Conservation (phyloP, 2,888 invertebrate species). For the Phaonia tiefii region DNA sequence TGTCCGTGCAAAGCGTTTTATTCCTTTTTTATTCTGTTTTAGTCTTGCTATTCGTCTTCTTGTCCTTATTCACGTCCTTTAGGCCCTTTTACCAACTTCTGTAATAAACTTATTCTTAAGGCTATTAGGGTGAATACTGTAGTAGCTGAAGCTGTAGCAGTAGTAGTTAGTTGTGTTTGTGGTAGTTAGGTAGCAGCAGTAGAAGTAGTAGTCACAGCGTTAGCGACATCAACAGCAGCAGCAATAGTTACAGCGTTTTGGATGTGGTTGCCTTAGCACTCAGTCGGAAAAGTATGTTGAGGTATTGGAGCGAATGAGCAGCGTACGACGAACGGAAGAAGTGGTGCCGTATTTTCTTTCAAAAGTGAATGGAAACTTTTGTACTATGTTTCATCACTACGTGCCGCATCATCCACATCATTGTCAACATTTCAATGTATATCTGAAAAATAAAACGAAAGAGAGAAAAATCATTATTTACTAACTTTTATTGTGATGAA, state of each 20-base stretch:
- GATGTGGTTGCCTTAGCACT: slow-evolving; percentile 35
- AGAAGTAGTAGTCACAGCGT: slow-evolving; percentile 4
- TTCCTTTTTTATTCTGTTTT: slow-evolving; percentile 1
- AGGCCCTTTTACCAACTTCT: neutral
- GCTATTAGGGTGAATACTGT: slow-evolving; percentile 46
- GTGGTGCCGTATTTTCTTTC: slow-evolving; percentile 38
- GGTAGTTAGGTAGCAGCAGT: slow-evolving; percentile 9
- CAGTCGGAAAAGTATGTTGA: slow-evolving; percentile 34
- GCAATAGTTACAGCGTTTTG: slow-evolving; percentile 21
- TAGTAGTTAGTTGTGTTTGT: slow-evolving; percentile 29
- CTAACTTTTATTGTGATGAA: slow-evolving; percentile 18
- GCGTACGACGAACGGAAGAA: slow-evolving; percentile 2
- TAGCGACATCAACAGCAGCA: neutral
- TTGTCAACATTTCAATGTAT: slow-evolving; percentile 47
- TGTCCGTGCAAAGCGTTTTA: slow-evolving; percentile 1
- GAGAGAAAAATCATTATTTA: slow-evolving; percentile 11
- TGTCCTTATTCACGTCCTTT: slow-evolving; percentile 15
- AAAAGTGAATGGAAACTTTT: slow-evolving; percentile 56
- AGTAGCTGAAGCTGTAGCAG: neutral
- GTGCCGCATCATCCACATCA: slow-evolving; percentile 59
- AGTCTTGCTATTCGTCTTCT: slow-evolving; percentile 35
- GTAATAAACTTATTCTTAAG: slow-evolving; percentile 39
- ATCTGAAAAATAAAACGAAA: slow-evolving; percentile 45
- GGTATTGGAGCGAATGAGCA: slow-evolving; percentile 2
- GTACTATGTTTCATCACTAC: slow-evolving; percentile 55